Percentiles rank a stretch among this genome's conserved stretches.
These are phyloP conservation scores for Epizoanthus ramosus DNA, from an alignment of 92 coral and sea anemone species.

Conservation along the genomic window DNA sequence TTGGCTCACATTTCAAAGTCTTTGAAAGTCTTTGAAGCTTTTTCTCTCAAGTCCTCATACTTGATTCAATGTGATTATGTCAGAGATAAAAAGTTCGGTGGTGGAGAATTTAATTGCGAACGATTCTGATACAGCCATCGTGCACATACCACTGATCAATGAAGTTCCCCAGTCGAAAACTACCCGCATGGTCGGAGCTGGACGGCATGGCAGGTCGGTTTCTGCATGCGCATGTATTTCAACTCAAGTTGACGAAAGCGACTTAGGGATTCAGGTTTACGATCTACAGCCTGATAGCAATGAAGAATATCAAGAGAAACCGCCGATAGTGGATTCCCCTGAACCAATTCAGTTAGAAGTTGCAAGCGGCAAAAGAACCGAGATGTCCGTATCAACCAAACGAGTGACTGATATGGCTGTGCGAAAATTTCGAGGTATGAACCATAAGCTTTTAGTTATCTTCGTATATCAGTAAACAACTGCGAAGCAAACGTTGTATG, in stretches of 20 bases:
- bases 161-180: neutral
- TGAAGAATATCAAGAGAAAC: constrained; percentile 3
- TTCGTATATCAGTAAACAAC: neutral
- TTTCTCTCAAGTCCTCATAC: neutral
- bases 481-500: neutral
- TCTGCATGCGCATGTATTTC: constrained; percentile 34
- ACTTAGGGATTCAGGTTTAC: constrained; percentile 1
- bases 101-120: neutral
- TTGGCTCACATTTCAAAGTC: neutral
- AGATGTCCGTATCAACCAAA: constrained; percentile 40
- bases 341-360: neutral
- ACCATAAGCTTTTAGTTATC: neutral
- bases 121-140: constrained; percentile 17
- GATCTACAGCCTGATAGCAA: neutral
- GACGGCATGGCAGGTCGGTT: constrained; percentile 5
- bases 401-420: constrained; percentile 46
- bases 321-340: constrained; percentile 1
- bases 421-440: constrained; percentile 49
- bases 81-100: neutral
- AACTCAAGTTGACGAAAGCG: constrained; percentile 37
- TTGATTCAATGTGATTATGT: constrained; percentile 1
- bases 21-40: too few relatives aligned
- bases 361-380: constrained; percentile 11
- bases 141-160: neutral
- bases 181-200: constrained; percentile 26